Conservation (phyloP, 2,888 invertebrate genomes). For the Philopedon plagiatum region DNA sequence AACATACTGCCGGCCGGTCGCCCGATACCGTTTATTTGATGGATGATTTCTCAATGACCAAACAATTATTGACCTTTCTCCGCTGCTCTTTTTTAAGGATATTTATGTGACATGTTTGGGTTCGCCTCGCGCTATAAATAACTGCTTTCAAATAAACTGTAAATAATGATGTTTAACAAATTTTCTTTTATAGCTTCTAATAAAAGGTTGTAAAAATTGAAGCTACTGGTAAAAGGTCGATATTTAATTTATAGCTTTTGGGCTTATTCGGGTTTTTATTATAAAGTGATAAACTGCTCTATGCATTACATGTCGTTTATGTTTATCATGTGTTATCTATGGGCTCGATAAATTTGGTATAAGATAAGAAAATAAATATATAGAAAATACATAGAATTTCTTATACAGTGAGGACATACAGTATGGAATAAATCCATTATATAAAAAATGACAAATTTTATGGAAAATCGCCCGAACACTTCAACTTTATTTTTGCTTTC, state of each 20-base stretch:
- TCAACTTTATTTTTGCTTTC: too few relatives aligned
- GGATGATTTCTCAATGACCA: conserved; percentile 65
- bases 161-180: conserved; percentile 46
- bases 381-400: too few relatives aligned
- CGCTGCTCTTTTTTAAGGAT: conserved; percentile 50
- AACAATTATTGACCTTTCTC: conserved; percentile 65
- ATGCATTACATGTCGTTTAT: too few relatives aligned
- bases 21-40: conserved; percentile 56
- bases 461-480: too few relatives aligned
- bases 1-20: conserved; percentile 2
- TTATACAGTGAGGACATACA: too few relatives aligned
- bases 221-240: conserved; percentile 11
- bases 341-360: too few relatives aligned
- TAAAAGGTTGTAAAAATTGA: conserved; percentile 20
- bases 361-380: too few relatives aligned
- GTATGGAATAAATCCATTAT: too few relatives aligned
- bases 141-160: conserved; percentile 48
- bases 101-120: conserved; percentile 50
- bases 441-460: too few relatives aligned
- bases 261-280: background rate
- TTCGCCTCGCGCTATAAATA: conserved; percentile 44
- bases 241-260: conserved; percentile 13
- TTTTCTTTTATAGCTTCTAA: conserved; percentile 25
- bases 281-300: background rate
- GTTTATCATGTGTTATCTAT: too few relatives aligned